Evolutionary conservation across 2,888 invertebrate genomes (phyloP).

Genomic region (Drosophila maculinotata): DNA sequence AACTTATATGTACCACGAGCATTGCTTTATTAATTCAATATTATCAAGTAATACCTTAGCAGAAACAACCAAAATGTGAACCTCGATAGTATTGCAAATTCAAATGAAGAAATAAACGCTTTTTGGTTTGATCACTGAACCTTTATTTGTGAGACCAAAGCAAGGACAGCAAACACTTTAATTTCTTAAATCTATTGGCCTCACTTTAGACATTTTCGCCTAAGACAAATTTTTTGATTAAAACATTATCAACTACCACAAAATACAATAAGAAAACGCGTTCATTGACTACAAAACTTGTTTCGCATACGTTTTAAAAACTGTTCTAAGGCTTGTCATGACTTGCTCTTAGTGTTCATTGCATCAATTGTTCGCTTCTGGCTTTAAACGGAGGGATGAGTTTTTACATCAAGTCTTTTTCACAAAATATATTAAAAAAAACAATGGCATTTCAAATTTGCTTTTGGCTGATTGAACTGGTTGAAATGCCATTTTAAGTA

Average conservation of each 20-base stretch:
- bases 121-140: conserved; percentile 38
- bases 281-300: conserved; percentile 33
- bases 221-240: conserved; percentile 40
- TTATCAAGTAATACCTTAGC: rapidly evolving
- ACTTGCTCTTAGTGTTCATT: conserved; percentile 29
- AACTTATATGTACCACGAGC: too few species aligned
- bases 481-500: conserved; percentile 23
- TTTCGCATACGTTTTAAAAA: conserved; percentile 58
- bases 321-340: conserved; percentile 52
- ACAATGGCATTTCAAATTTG: conserved; percentile 16
- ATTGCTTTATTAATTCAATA: too few species aligned
- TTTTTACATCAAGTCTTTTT: conserved; percentile 50
- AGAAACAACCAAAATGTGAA: neutral
- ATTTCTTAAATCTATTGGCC: conserved; percentile 53
- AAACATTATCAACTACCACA: conserved; percentile 45
- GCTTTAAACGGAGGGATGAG: conserved; percentile 61
- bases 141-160: conserved; percentile 61
- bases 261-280: conserved; percentile 45
- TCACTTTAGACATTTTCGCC: conserved; percentile 51
- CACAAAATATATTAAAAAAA: conserved; percentile 6
- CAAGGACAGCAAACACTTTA: conserved; percentile 45
- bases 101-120: neutral
- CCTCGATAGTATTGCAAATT: neutral
- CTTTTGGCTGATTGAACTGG: neutral
- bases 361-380: conserved; percentile 49